A percentile compares a stretch with the other conserved stretches of the same genome.
phyloP scores from a whole-genome alignment of 2,888 invertebrate species.

The Rhogogaster chlorosoma region DNA sequence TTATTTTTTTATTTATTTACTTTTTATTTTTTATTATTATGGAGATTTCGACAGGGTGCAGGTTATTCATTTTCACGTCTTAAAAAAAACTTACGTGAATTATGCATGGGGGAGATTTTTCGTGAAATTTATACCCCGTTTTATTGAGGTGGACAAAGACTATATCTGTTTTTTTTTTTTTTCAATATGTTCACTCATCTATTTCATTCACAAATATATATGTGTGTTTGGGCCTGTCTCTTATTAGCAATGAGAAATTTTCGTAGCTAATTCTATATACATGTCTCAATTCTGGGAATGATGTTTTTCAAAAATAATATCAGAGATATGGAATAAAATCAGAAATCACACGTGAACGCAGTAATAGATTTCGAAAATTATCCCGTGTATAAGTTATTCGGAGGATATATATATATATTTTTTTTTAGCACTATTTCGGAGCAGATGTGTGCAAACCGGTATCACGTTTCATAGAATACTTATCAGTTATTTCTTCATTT shows the following conservation, averaged over 20 bases:
- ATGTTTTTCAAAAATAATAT: neutral
- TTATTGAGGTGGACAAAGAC: neutral
- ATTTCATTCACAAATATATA: neutral
- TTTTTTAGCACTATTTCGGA: neutral
- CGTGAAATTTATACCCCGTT: neutral
- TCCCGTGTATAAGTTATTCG: neutral
- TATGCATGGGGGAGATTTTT: neutral
- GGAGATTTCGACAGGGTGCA: neutral
- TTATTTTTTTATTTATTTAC: no score
- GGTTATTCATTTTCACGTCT: neutral
- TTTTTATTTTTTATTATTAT: no score
- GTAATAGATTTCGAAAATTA: neutral
- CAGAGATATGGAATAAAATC: neutral
- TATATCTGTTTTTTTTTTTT: neutral
- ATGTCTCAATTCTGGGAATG: neutral
- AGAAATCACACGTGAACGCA: neutral
- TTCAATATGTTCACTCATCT: neutral
- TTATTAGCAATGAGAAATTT: neutral
- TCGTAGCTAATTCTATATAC: neutral
- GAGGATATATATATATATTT: neutral
- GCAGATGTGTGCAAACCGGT: neutral
- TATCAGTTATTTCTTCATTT: neutral
- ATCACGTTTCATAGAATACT: neutral
- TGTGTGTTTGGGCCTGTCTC: neutral
- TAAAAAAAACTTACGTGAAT: neutral